Evolutionary conservation across 2,113 vertebrate species (phyloP), one percentile per base, ranked within the genome.

Genomic region (Callionymus lyra): DNA sequence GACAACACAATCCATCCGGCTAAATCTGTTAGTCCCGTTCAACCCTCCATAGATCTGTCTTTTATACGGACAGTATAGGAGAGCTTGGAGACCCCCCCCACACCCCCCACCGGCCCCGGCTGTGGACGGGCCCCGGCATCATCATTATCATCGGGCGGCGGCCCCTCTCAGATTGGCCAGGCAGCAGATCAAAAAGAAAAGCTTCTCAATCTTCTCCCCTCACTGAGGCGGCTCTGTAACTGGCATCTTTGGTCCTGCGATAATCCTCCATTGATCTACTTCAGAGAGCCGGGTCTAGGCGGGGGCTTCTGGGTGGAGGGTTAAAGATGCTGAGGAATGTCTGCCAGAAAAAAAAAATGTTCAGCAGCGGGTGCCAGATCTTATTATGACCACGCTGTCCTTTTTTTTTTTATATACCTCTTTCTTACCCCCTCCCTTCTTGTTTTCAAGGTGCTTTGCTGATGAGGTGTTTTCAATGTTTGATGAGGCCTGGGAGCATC

Each of bases 261-360:
- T 77, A 81, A 76, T 77, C 79, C 76, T 65, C 67, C 72, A 77
- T 77, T 81, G 79, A 81, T 81, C 74, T 72, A 52, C 74, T 81
- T 76, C 76, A 68, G 69, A 68, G 67, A 70, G 72, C 74, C 68
- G 53, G 68, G 69, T 52, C 69, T 71, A 53, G 44, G 16, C 53
- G 2, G 16, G 52, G 56, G 69, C 67, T 76, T 57, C 63, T 64
- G 67, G 71, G 66, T 52, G 34, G 68, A 58, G 73, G 76, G 74
- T 77, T 75, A 77, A 76, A 79, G 65, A 77, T 68, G 74, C 70
- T 6, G 61, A 73, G 69, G 71, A 76, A 77, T 72, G 67, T 70
- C 71, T 70, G 63, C 75, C 67, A 70, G 66, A 68, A n/a, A n/a
- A n/a, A n/a, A n/a, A n/a, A n/a, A 60, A 70, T 50, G 4, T 72